phyloP scores from a whole-genome alignment of 2,113 vertebrate species.

The Nesogale talazaci region DNA sequence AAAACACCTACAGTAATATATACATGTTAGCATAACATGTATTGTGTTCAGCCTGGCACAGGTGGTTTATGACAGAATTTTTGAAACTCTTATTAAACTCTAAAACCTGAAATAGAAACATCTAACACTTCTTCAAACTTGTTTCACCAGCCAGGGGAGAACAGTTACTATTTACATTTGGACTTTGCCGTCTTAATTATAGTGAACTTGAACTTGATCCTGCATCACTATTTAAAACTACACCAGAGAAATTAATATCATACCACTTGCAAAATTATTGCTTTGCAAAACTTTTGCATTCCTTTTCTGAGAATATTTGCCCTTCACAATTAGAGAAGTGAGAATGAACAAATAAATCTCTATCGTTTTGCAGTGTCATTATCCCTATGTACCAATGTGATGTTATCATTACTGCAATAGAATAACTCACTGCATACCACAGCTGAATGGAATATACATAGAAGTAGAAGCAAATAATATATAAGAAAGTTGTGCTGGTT shows the following conservation, averaged over 20 bases:
- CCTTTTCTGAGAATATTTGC: neutral
- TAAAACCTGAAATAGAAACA: neutral
- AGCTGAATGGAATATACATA: neutral
- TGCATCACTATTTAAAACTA: neutral
- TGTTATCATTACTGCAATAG: neutral
- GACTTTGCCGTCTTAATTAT: neutral
- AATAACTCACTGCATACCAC: neutral
- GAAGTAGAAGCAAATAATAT: constrained; percentile 3
- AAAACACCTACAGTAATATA: neutral
- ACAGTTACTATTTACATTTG: neutral
- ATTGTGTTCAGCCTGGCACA: neutral
- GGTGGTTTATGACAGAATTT: neutral
- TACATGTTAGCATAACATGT: neutral
- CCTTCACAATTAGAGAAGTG: neutral
- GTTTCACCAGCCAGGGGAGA: neutral
- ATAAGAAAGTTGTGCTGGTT: neutral
- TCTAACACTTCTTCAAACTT: neutral
- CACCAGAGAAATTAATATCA: neutral
- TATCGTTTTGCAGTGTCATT: neutral
- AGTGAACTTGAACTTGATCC: neutral
- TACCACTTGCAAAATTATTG: neutral
- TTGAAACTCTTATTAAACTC: neutral
- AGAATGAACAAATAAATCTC: neutral
- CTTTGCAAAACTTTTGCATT: neutral
- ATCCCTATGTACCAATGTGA: neutral